Evolutionary conservation across 2,113 vertebrate species (phyloP).

Genomic region (Phocoena sinus): DNA sequence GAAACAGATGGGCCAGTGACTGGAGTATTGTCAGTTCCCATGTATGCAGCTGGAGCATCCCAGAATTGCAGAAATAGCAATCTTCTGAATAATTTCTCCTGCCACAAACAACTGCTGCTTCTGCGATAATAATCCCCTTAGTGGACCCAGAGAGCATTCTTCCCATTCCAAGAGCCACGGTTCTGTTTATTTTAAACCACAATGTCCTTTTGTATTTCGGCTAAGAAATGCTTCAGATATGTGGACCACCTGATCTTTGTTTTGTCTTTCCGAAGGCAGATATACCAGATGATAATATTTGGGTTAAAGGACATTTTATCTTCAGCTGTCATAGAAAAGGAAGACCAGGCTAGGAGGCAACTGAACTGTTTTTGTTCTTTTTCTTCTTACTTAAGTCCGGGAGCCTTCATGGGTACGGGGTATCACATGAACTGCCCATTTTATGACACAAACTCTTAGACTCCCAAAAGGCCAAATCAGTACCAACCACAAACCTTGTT

Average conservation of each 20-base stretch:
- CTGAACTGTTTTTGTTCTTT: background rate
- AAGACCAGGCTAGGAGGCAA: background rate
- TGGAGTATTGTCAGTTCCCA: slow-evolving; percentile 27
- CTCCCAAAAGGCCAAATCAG: background rate
- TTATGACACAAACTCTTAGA: no score
- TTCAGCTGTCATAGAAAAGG: slow-evolving; percentile 5
- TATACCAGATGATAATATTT: slow-evolving; percentile 16
- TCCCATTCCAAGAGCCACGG: slow-evolving; percentile 26
- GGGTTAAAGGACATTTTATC: slow-evolving; percentile 11
- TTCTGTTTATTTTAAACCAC: slow-evolving; percentile 73
- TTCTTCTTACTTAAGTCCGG: background rate
- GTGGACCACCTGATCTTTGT: slow-evolving; percentile 44
- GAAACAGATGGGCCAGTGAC: slow-evolving; percentile 74
- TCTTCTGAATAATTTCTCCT: slow-evolving; percentile 68
- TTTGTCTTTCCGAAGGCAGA: slow-evolving; percentile 31
- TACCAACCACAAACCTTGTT: background rate
- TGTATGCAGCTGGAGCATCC: slow-evolving; percentile 73
- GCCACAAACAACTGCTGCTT: slow-evolving; percentile 77
- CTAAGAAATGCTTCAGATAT: slow-evolving; percentile 50
- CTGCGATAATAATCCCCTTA: slow-evolving; percentile 58
- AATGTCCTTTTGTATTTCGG: slow-evolving; percentile 39
- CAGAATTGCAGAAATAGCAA: slow-evolving; percentile 73
- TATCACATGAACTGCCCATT: background rate
- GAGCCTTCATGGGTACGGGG: background rate
- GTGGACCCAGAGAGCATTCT: slow-evolving; percentile 54